These are phyloP conservation scores for Eupithecia insigniata DNA, from an alignment of 2,888 invertebrate genomes.

Conservation along the genomic window DNA sequence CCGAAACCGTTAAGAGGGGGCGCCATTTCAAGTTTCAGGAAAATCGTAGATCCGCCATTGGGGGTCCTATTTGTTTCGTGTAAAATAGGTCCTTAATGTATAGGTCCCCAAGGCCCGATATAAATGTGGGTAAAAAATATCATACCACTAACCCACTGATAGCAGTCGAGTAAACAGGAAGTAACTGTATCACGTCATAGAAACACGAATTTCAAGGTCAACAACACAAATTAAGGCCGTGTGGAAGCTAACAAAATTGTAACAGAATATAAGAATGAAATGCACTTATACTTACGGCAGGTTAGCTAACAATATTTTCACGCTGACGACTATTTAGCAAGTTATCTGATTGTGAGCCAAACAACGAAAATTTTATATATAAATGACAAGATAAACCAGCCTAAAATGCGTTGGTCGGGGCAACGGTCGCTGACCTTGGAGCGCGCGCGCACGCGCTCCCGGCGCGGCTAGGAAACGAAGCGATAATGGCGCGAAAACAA, in stretches of 20 bases:
- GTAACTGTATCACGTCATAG: constrained; percentile 7
- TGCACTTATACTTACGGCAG: not conserved
- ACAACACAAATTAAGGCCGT: not conserved
- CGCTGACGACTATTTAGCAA: not conserved
- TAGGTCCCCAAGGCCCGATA: not conserved
- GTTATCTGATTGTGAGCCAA: not conserved
- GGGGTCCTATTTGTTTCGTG: not conserved
- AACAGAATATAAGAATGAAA: not conserved
- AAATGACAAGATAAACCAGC: not conserved
- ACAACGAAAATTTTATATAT: not conserved
- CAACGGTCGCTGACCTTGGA: constrained; percentile 18
- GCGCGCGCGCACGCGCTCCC: not conserved
- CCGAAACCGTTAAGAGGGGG: too few species aligned
- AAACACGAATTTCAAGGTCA: not conserved
- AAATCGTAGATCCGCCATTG: too few species aligned
- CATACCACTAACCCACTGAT: constrained; percentile 20
- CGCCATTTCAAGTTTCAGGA: too few species aligned
- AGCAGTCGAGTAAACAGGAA: constrained; percentile 14
- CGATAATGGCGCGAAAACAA: constrained; percentile 4
- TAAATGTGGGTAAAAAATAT: constrained; percentile 9
- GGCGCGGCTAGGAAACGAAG: not conserved
- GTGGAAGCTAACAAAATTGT: not conserved
- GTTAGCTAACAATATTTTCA: not conserved
- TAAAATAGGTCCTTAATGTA: not conserved
- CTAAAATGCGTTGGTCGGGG: constrained; percentile 4